Base-by-base conservation (phyloP, 1,140 invertebrate genomes). In the Bombus polaris region DNA sequence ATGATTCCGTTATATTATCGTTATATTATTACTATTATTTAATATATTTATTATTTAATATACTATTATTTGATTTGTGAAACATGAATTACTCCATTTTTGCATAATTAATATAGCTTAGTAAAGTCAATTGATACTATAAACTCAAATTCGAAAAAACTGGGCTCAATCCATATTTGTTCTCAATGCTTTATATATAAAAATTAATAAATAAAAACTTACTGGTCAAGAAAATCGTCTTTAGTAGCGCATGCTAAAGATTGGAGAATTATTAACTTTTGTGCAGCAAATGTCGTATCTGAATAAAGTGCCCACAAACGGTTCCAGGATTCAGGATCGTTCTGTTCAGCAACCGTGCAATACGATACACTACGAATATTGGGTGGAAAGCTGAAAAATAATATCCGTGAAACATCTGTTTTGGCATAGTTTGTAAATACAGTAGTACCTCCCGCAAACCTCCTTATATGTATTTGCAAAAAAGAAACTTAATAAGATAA, bases 221-320 rank as follows among this genome's bases (percentile, higher is more conserved):
- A 97, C 96, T 84, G 88, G 57, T 94, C 92, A 65, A 96, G 93
- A 80, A 91, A 85, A 6, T 66, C 79, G 28, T 93, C 87, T 81
- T 96, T 92, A 37, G 93, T 94, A 0, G 96, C 96, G 82, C 97
- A 97, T 15, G 96, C 96, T 22, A 97, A 95, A 0, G 95, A 95
- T 81, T 91, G 93, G n/a, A 97, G 92, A 92, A 97, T 95, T 6
- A 96, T 94, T 1, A 96, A 88, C 91, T 96, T 95, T 87, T 97
- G 96, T 59, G 94, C 95, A 3, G 95, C 93, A n/a, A 96, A 91
- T 15, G 95, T 94, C 9, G 87, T 59, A 0, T 79, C 35, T 3
- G 37, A 8, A 35, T 92, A 92, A 68, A 80, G 39, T 0, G 83
- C 9, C 88, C 86, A 92, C 3, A 94, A 78, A 47, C 85, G 88